These are phyloP conservation scores for Pygoscelis antarcticus DNA, from an alignment of 2,113 vertebrate genomes.

Conservation along the genomic window DNA sequence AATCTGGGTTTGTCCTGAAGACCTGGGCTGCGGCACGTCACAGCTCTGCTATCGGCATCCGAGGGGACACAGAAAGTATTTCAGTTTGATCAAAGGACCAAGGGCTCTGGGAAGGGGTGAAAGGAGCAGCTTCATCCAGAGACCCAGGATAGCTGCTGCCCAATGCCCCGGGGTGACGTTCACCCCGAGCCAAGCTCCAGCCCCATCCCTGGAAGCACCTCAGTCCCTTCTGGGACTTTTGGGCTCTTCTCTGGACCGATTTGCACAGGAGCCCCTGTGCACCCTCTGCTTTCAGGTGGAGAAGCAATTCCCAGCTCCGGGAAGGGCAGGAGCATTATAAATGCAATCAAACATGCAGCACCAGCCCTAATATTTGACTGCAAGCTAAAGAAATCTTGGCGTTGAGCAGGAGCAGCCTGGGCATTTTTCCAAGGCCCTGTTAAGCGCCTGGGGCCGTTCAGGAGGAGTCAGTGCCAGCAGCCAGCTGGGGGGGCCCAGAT, in stretches of 20 bases:
- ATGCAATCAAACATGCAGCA: background rate
- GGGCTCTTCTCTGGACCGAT: no score
- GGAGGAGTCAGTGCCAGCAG: background rate
- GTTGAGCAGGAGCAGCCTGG: background rate
- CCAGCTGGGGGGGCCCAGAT: background rate
- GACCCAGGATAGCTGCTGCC: background rate
- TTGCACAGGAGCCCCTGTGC: background rate
- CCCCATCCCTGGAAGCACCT: background rate
- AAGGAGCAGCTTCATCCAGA: background rate
- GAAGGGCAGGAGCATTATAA: background rate
- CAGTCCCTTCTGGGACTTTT: background rate
- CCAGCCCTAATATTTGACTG: background rate
- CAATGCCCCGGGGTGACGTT: accelerated
- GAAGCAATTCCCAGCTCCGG: background rate
- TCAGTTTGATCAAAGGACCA: background rate
- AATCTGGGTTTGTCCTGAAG: background rate
- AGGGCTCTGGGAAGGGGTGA: no score
- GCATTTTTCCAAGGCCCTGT: background rate
- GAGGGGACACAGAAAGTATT: background rate
- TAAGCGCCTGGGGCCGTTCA: accelerated
- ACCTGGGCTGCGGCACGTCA: accelerated
- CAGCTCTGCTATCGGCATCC: background rate
- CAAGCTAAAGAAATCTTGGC: background rate
- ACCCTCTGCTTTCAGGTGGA: background rate
- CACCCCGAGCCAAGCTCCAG: background rate